phyloP scores from a whole-genome alignment of 2,888 invertebrate genomes.

The Melinopterus prodromus region DNA sequence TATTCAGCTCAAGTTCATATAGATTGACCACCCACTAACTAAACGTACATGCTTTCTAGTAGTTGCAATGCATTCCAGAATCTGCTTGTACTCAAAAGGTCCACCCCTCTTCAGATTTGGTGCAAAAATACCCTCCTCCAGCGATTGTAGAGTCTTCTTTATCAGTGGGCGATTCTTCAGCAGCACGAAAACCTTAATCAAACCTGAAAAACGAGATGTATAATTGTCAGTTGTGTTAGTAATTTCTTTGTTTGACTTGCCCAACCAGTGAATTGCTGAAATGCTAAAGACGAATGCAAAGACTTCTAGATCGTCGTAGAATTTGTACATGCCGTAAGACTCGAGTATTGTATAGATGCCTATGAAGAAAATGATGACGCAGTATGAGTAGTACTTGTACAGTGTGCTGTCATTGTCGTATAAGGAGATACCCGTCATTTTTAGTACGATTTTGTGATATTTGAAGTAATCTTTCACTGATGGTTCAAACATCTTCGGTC shows the following conservation, averaged over 20 bases:
- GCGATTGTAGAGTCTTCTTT: conserved; percentile 27
- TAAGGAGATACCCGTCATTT: conserved; percentile 37
- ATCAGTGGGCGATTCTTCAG: conserved; percentile 34
- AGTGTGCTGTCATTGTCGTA: conserved; percentile 21
- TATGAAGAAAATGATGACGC: conserved; percentile 27
- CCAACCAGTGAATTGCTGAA: conserved; percentile 30
- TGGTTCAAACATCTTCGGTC: neutral
- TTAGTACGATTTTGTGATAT: conserved; percentile 31
- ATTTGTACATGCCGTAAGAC: conserved; percentile 34
- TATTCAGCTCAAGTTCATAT: neutral
- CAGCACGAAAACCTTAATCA: conserved; percentile 37
- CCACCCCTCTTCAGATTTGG: conserved; percentile 31
- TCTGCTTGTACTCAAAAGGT: conserved; percentile 29
- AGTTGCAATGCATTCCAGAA: conserved; percentile 32
- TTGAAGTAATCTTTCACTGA: conserved; percentile 24
- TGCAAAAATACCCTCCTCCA: conserved; percentile 38
- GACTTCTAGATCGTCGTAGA: conserved; percentile 33
- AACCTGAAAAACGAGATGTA: conserved; percentile 32
- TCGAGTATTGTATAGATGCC: conserved; percentile 37
- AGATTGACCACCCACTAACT: neutral
- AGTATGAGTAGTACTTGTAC: conserved; percentile 35
- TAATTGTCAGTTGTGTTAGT: neutral
- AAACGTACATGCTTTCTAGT: conserved; percentile 37
- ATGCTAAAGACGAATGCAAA: conserved; percentile 36
- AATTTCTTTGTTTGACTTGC: conserved; percentile 25